Evolutionary conservation across 2,113 vertebrate species (phyloP), one percentile per base, ranked within the genome.

Genomic region (Dromaius novaehollandiae): DNA sequence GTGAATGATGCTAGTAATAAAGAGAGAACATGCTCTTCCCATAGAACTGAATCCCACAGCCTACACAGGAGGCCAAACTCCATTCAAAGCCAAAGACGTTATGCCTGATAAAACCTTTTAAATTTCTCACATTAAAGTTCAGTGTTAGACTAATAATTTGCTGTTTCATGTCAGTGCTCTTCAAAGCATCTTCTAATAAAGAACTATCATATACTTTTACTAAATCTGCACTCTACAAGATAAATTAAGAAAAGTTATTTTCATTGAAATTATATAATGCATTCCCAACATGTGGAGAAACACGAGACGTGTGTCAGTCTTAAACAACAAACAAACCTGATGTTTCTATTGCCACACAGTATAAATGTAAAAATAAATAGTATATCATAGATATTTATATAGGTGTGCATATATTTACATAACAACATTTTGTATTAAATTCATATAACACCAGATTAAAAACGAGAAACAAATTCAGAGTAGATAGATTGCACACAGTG

Each of bases 141-240:
- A 48, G 13, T 30, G 25, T n/a, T 92, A 34, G 74, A 93, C 56
- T 60, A 60, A 60, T 34, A 34, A 60, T 34, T 60, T 60, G 19
- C 30, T 20, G 56, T 60, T 60, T 60, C 18, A 34, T 34, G 32
- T 18, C 25, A 83, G 17, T 15, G 8, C 74, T n/a, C 22, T 58
- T 22, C 30, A 70, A 19, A 61, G 2, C 7, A 34, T 95, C 36
- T 81, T 55, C n/a, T 83, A 81, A 63, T 44, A 66, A 6, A 66
- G 20, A 48, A 55, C 10, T 83, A 16, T 50, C 20, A 75, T 4
- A 75, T 4, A 56, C 3, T 22, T 82, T 63, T 28, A 79, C 4
- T 50, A 42, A 1, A 1, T n/a, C 26, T 71, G 26, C 5, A 46
- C 13, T 79, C 30, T 1, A 1, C 11, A 50, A 17, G 20, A 68